A percentile compares a stretch with the other conserved stretches of the same genome.
These are phyloP conservation scores for Anoura caudifer DNA, from an alignment of 2,113 vertebrate species.

Conservation along the genomic window DNA sequence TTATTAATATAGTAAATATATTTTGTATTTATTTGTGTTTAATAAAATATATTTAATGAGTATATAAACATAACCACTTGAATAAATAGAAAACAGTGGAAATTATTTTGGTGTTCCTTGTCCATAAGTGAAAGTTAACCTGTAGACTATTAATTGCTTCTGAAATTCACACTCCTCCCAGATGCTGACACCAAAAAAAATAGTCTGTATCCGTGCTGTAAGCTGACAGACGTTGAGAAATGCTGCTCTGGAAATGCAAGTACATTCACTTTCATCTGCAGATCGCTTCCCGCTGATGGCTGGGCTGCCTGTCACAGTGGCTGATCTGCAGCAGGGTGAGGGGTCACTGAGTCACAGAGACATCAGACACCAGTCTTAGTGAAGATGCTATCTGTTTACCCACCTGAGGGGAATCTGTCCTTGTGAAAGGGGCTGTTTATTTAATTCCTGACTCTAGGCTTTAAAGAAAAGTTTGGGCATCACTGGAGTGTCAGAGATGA, in stretches of 20 bases:
- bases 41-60: background rate
- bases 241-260: slow-evolving; percentile 48
- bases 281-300: slow-evolving; percentile 26
- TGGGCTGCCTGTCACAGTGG: slow-evolving; percentile 53
- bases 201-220: background rate
- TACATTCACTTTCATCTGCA: slow-evolving; percentile 67
- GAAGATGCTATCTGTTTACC: slow-evolving; percentile 62
- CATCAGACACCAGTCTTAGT: slow-evolving; percentile 34
- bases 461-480: slow-evolving; percentile 54
- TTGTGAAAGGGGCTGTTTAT: slow-evolving; percentile 62
- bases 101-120: background rate
- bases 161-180: background rate
- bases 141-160: background rate
- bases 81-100: background rate
- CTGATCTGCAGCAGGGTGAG: background rate
- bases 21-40: background rate
- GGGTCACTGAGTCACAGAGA: slow-evolving; percentile 56
- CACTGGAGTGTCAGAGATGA: slow-evolving; percentile 50
- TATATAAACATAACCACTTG: background rate
- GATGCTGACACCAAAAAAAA: slow-evolving; percentile 60
- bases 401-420: slow-evolving; percentile 40
- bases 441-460: slow-evolving; percentile 46
- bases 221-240: slow-evolving; percentile 45
- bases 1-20: too few relatives aligned
- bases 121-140: slow-evolving; percentile 42